phyloP scores from a whole-genome alignment of 2,888 invertebrate genomes.

The Andricus curvator region DNA sequence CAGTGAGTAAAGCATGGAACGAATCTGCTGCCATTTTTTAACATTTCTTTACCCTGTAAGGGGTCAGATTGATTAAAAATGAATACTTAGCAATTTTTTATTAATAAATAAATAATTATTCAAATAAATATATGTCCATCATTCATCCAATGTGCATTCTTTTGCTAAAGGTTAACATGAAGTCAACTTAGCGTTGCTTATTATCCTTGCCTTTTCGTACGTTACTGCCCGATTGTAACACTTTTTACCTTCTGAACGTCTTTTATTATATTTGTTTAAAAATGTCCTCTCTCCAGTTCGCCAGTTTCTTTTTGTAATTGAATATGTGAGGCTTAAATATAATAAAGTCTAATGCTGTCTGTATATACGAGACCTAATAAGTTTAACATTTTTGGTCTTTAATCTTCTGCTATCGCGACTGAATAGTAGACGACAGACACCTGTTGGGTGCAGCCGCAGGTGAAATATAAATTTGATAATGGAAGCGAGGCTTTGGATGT shows the following conservation, averaged over 20 bases:
- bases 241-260: not conserved
- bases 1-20: too few relatives aligned
- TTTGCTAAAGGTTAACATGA: too few relatives aligned
- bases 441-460: slow-evolving; percentile 31
- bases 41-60: too few relatives aligned
- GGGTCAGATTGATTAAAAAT: too few relatives aligned
- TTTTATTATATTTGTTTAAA: not conserved
- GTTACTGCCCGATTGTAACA: not conserved
- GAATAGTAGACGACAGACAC: slow-evolving; percentile 16
- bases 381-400: slow-evolving; percentile 6
- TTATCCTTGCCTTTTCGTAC: too few relatives aligned
- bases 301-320: not conserved
- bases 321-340: not conserved
- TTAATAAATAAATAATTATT: too few relatives aligned
- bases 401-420: not conserved
- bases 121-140: too few relatives aligned
- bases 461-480: slow-evolving; percentile 41
- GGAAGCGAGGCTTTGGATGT: slow-evolving; percentile 20
- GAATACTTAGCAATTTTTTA: too few relatives aligned
- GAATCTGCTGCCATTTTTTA: too few relatives aligned
- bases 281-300: not conserved
- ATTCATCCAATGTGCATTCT: too few relatives aligned
- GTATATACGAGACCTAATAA: not conserved
- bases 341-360: not conserved
- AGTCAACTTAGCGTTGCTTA: too few relatives aligned